These are phyloP conservation scores for Drosophila ananassae DNA, from an alignment of 1,140 invertebrate species.

Conservation along the genomic window DNA sequence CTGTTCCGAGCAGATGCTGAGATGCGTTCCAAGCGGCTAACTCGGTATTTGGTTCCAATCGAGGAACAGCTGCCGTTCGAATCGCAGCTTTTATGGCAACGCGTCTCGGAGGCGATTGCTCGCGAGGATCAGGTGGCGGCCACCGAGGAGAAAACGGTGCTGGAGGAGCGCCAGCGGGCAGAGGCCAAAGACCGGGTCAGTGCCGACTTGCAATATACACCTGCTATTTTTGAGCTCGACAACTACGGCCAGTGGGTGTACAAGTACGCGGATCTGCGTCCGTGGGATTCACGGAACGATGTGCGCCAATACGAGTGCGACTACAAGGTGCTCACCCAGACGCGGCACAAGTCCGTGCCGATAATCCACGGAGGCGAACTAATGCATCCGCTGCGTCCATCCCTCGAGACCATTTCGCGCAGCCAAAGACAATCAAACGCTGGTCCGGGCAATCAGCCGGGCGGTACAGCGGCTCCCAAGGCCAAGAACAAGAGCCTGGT, in stretches of 20 bases:
- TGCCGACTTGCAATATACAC: conserved; percentile 87
- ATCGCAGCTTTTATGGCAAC: conserved; percentile 93
- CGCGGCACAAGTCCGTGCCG: conserved; percentile 88
- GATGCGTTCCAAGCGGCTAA: conserved; percentile 89
- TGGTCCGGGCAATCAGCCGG: neutral
- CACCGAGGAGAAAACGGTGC: conserved; percentile 94
- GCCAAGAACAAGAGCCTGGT: conserved; percentile 61
- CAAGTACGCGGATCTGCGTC: conserved; percentile 89
- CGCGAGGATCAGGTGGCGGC: conserved; percentile 92
- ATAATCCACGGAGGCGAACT: conserved; percentile 87
- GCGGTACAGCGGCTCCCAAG: conserved; percentile 24
- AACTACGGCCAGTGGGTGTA: conserved; percentile 89
- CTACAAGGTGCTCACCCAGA: conserved; percentile 89
- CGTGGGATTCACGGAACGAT: conserved; percentile 93
- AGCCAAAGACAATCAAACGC: conserved; percentile 24
- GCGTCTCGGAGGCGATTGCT: conserved; percentile 92
- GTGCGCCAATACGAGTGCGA: conserved; percentile 91
- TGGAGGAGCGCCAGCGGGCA: conserved; percentile 93
- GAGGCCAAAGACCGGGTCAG: conserved; percentile 86
- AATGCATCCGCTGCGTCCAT: conserved; percentile 74
- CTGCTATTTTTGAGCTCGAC: conserved; percentile 90
- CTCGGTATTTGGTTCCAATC: conserved; percentile 91
- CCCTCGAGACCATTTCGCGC: conserved; percentile 11
- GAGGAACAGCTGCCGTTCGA: conserved; percentile 92
- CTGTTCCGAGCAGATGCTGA: conserved; percentile 91